Percentiles rank a stretch among this genome's conserved stretches.
Conservation (phyloP, 2,888 invertebrate genomes). For the Sminthurinus aureus region DNA sequence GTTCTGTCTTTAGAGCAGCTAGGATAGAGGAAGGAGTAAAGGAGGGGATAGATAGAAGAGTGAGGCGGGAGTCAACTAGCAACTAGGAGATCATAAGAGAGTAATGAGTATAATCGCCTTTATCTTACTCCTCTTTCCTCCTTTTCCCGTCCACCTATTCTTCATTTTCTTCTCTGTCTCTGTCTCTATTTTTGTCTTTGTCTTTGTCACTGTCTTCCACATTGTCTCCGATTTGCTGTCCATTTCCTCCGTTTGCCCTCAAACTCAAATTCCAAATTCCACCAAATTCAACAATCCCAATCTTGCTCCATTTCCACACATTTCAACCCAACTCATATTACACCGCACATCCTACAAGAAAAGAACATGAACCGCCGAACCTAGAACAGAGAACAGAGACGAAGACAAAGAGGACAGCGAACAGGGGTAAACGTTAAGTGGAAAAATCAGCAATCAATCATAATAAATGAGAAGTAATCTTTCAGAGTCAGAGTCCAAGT, state of each 20-base stretch:
- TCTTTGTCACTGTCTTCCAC: background rate
- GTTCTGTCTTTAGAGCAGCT: too few species aligned
- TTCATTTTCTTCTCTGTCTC: background rate
- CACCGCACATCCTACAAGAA: too few species aligned
- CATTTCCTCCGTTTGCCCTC: background rate
- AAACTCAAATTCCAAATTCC: background rate
- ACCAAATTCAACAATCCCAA: background rate
- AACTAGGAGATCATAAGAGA: slow-evolving; percentile 20
- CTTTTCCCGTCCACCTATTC: too few species aligned
- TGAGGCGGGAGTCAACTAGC: slow-evolving; percentile 1
- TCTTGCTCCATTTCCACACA: background rate
- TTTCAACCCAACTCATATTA: background rate
- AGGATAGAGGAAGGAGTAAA: background rate
- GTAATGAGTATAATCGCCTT: slow-evolving; percentile 14
- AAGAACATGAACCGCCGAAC: too few species aligned
- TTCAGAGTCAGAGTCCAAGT: background rate
- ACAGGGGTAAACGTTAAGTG: too few species aligned
- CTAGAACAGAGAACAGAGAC: too few species aligned
- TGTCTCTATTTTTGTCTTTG: background rate
- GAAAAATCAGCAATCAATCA: background rate
- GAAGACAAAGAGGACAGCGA: background rate
- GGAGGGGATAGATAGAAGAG: background rate
- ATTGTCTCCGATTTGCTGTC: background rate
- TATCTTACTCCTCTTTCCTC: background rate
- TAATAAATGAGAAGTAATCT: slow-evolving; percentile 14